Evolutionary conservation across 23 tunicate species (phyloP).

Genomic region (Trididemnum nubilum): DNA sequence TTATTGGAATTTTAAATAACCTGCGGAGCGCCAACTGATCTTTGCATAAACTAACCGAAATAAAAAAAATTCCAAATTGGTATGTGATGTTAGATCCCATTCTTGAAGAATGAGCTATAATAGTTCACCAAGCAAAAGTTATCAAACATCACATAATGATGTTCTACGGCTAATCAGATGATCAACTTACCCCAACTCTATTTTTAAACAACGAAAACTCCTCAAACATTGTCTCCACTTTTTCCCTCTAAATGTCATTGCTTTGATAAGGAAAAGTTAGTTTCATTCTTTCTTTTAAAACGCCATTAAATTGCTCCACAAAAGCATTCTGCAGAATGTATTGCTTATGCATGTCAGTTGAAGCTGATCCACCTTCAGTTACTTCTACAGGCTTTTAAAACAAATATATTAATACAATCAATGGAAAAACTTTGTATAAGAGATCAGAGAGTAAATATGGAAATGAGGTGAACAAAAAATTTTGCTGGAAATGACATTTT

Average conservation of each 20-base stretch:
- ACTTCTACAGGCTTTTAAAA: neutral
- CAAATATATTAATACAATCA: no score
- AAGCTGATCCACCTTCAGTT: neutral
- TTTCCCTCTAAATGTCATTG: neutral
- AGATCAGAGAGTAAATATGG: neutral
- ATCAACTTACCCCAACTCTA: neutral
- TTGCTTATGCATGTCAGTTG: neutral
- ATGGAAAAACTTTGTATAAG: no score
- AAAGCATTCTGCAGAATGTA: neutral
- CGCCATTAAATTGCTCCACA: neutral
- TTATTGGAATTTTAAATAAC: neutral
- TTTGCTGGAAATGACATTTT: neutral
- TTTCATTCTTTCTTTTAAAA: neutral
- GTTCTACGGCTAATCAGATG: neutral
- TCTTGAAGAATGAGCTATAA: neutral
- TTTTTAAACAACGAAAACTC: neutral
- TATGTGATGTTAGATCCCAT: neutral
- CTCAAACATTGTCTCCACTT: neutral
- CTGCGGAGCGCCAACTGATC: no score
- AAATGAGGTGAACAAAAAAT: neutral
- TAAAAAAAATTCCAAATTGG: neutral
- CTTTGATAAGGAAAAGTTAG: neutral
- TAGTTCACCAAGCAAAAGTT: neutral
- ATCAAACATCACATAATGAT: neutral
- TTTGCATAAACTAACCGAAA: neutral